Base-by-base conservation (phyloP, 2,113 vertebrate genomes). In the Parotia lawesii region DNA sequence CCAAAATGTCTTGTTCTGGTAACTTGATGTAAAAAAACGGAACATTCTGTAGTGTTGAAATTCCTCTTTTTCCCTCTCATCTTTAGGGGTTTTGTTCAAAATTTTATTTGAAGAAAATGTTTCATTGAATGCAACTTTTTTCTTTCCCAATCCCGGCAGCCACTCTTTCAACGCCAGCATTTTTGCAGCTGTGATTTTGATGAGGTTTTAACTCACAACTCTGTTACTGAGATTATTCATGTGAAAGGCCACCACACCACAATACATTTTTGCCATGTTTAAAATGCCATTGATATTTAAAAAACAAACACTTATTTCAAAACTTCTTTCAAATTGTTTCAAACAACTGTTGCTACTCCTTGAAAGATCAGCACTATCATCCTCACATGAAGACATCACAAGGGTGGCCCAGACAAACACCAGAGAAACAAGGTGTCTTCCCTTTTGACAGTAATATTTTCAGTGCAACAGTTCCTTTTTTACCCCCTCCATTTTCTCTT, bases 391-490 rank as follows among this genome's bases (percentile, higher is more conserved):
- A 7, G 10, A 18, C 4, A 58, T 58, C 33, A 38, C 22, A 40
- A 35, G 5, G 5, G 37, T 48, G 22, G 62, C 35, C 8, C 45
- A 57, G 33, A 38, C 7, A 79, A 67, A 83, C 11, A 50, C 6
- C 31, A 45, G 29, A 64, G 10, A 65, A 87, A 45, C 0, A 1
- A 56, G 1, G 2, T 8, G 3, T 12, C 5, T 16, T 54, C 12
- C 17, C 29, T 85, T 79, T 33, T 29, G 8, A 14, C 37, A 60
- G 4, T 10, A 58, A 33, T 44, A 38, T 65, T 81, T 84, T 33
- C 35, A 47, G 15, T 21, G 2, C 27, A 84, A 31, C 7, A 19
- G 17, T 25, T 66, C 12, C 20, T 31, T 58, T 21, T 15, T 4
- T 6, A 0, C 2, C 12, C 2, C 5, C 4, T 11, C 5, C 16